Percentiles rank a stretch among this genome's conserved stretches.
These are phyloP conservation scores for Gorsachius magnificus DNA, from an alignment of 2,797 vertebrate species.

Conservation along the genomic window DNA sequence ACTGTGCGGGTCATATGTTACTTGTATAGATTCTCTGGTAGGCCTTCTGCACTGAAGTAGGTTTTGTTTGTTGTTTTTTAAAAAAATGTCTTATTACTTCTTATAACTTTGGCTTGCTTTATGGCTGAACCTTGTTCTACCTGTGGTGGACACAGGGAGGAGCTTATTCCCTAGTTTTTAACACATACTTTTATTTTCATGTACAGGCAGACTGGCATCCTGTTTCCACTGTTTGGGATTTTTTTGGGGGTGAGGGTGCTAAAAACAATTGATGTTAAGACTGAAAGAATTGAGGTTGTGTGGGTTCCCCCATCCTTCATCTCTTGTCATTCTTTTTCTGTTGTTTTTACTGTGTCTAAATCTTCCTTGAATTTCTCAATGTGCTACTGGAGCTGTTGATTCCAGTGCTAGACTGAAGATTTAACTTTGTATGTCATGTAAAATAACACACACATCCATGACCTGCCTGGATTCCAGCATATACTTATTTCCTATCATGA, in stretches of 20 bases:
- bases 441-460: background rate
- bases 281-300: background rate
- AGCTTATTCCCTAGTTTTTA: background rate
- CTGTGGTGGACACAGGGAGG: background rate
- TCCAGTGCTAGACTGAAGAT: background rate
- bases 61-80: background rate
- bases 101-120: background rate
- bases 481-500: background rate
- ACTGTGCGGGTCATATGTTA: background rate
- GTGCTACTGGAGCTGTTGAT: background rate
- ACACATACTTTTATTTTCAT: background rate
- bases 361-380: background rate
- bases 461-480: background rate
- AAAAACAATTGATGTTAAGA: background rate
- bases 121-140: background rate
- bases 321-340: background rate
- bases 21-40: background rate
- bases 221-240: background rate
- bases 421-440: background rate
- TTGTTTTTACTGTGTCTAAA: background rate
- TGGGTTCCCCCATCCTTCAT: background rate
- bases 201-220: background rate
- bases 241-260: background rate
- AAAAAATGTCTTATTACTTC: background rate
- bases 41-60: background rate